These are phyloP conservation scores for Drepana arcuata DNA, from an alignment of 1,140 invertebrate genomes.

Conservation along the genomic window DNA sequence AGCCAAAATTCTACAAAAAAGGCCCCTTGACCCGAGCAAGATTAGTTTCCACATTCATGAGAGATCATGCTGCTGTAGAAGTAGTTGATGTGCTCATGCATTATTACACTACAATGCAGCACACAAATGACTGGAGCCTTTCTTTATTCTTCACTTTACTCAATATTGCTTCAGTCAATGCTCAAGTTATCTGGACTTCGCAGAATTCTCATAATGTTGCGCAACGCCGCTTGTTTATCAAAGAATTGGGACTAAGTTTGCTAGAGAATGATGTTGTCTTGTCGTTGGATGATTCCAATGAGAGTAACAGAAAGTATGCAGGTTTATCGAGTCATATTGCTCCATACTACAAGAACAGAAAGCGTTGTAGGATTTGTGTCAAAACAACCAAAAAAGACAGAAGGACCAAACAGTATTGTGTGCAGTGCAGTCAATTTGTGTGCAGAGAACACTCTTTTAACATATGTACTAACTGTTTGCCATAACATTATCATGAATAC, in stretches of 20 bases:
- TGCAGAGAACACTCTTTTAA: conserved; percentile 55
- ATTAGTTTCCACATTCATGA: conserved; percentile 50
- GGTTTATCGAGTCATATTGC: not conserved
- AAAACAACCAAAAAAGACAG: conserved; percentile 35
- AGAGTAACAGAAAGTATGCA: conserved; percentile 3
- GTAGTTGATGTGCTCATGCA: conserved; percentile 58
- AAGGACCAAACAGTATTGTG: conserved; percentile 45
- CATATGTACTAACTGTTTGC: conserved; percentile 36
- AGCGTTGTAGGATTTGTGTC: conserved; percentile 45
- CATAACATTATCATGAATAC: too few relatives aligned
- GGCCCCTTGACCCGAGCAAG: conserved; percentile 19
- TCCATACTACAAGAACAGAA: conserved; percentile 25
- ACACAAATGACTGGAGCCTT: conserved; percentile 68
- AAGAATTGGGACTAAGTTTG: conserved; percentile 49
- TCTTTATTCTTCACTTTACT: conserved; percentile 68
- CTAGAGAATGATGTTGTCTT: conserved; percentile 27
- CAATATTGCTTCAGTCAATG: conserved; percentile 70
- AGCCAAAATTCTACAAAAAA: conserved; percentile 43
- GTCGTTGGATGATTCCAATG: conserved; percentile 8
- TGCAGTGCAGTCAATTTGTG: conserved; percentile 43
- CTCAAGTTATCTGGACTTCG: conserved; percentile 58
- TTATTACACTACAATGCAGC: conserved; percentile 63
- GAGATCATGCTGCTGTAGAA: conserved; percentile 55
- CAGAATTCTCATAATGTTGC: conserved; percentile 28
- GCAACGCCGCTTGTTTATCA: conserved; percentile 53